Base-by-base conservation (phyloP, 2,113 vertebrate genomes). In the Asarcornis scutulata region DNA sequence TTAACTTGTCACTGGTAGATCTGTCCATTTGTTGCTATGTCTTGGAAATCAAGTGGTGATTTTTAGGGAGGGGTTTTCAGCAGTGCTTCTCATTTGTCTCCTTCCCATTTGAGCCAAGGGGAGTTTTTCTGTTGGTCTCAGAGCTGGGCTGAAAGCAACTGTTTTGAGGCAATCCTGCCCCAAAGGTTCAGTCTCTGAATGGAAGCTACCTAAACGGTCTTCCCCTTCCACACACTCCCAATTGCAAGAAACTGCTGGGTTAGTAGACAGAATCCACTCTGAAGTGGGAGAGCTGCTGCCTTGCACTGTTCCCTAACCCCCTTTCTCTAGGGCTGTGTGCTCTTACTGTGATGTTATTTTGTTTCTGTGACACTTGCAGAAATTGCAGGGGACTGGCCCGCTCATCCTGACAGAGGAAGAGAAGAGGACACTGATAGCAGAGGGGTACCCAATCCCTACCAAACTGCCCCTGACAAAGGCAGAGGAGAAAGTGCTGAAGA, bases 401-500 rank as follows among this genome's bases (percentile, higher is more conserved):
- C 97, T 99, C 86, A 98, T 99, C 58, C 97, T 99, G 94, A 99
- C 99, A 0, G 99, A 99, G 94, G 99, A 99, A 91, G 99, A 99
- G 97, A 99, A 99, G 64, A 98, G 99, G 32, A 99, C 99, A 0
- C 98, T 99, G 95, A 98, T 99, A 21, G 99, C 99, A 0, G 99
- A 99, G 95, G 99, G 99, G 26, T 99, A 99, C 93, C 99, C 99
- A 2, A 99, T 99, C 62, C 99, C 99, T 78, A 99, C 98, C 86
- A 99, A 99, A 78, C 96, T 99, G 89, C 99, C 99, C 11, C 98
- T 99, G 52, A 99, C 99, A 66, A 99, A 99, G 93, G 98, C 99
- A 4, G 99, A 99, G 96, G 99, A 99, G 97, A 99, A 99, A 80
- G 99, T 99, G 15, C 97, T 99, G 79, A 99, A 99, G 98, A 99